Conservation (phyloP, 2,888 invertebrate genomes). For the Corbicula japonica region DNA sequence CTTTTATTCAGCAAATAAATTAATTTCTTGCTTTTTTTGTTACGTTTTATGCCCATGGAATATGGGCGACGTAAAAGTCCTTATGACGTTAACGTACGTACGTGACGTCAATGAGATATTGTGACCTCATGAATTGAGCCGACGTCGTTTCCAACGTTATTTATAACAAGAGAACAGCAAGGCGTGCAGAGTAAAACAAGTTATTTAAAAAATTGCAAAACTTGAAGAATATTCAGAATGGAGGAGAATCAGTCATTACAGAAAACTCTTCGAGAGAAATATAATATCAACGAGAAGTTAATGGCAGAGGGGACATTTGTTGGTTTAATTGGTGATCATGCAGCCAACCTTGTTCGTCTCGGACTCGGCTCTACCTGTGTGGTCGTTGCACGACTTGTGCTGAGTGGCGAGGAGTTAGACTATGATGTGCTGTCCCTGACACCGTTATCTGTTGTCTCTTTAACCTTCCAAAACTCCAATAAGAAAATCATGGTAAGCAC, state of each 20-base stretch:
- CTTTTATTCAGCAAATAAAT: no score
- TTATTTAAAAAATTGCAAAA: no score
- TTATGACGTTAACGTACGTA: no score
- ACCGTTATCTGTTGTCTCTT: constrained; percentile 13
- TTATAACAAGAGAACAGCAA: no score
- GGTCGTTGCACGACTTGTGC: constrained; percentile 16
- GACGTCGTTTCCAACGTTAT: no score
- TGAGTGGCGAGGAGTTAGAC: constrained; percentile 22
- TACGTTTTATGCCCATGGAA: no score
- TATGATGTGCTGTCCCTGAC: constrained; percentile 27
- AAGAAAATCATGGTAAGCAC: constrained; percentile 16
- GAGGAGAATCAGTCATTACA: constrained; percentile 14
- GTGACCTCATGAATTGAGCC: no score
- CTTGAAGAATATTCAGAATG: constrained; percentile 19
- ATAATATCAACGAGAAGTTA: constrained; percentile 21
- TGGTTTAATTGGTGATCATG: constrained; percentile 19
- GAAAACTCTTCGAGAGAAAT: constrained; percentile 13
- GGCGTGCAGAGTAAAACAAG: no score
- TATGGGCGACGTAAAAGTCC: no score
- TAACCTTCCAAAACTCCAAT: constrained; percentile 7
- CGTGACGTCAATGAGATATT: no score
- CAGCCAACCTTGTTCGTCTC: constrained; percentile 15
- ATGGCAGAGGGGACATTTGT: constrained; percentile 34
- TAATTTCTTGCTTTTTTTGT: no score
- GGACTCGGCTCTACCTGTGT: constrained; percentile 15